A percentile compares a stretch with the other conserved stretches of the same genome.
Evolutionary conservation across 2,888 invertebrate genomes (phyloP).

Genomic region (Trachelus iudaicus): DNA sequence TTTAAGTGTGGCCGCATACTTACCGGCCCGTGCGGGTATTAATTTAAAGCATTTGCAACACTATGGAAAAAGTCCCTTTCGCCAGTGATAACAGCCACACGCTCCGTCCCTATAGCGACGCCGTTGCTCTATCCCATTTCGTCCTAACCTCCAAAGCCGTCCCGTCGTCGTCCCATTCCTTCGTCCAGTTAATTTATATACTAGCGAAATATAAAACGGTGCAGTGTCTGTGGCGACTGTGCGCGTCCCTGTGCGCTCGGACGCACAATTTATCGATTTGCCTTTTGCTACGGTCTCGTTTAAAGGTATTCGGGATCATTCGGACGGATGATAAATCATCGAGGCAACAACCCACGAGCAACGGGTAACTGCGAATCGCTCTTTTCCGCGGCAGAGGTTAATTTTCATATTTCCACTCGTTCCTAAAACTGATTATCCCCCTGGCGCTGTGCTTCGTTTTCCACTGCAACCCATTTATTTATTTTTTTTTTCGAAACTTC

Average conservation of each 20-base stretch:
- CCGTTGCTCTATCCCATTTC: conserved; percentile 19
- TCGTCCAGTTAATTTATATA: conserved; percentile 34
- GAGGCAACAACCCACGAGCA: neutral
- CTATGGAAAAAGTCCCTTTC: neutral
- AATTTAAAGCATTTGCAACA: conserved; percentile 13
- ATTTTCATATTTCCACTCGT: too few relatives aligned
- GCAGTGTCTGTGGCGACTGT: conserved; percentile 8
- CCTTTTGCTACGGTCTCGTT: conserved; percentile 12
- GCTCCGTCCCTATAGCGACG: conserved; percentile 18
- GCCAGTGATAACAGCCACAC: too few relatives aligned
- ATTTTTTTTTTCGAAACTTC: too few relatives aligned
- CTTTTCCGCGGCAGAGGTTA: too few relatives aligned
- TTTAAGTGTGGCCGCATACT: conserved; percentile 28
- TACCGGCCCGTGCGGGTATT: conserved; percentile 26
- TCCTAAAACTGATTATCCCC: too few relatives aligned
- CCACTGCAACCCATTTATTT: too few relatives aligned
- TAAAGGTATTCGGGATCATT: conserved; percentile 12
- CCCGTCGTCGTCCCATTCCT: neutral
- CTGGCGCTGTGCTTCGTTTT: too few relatives aligned
- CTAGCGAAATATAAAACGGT: conserved; percentile 33
- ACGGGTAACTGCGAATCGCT: too few relatives aligned
- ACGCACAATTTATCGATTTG: conserved; percentile 19
- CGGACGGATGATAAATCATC: conserved; percentile 16
- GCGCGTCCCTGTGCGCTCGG: neutral
- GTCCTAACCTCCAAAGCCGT: neutral